Base-by-base conservation (phyloP, 1,140 invertebrate genomes). In the Oedothorax gibbosus region DNA sequence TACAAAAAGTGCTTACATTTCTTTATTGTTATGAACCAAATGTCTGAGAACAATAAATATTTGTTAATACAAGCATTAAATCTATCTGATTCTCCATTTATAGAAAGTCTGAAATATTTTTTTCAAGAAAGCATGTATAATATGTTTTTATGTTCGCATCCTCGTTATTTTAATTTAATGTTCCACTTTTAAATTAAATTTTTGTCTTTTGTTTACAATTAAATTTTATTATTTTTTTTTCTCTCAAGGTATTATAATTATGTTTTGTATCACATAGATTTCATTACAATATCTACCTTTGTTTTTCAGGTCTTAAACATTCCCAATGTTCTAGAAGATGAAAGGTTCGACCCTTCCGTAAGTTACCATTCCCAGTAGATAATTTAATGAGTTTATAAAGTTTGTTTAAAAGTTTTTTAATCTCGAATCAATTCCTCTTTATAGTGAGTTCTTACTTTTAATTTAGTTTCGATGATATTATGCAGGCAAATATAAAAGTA, bases 321-420 rank as follows among this genome's bases (percentile, higher is more conserved):
- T 87, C 91, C 93, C 35, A 95, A 98, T 90, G 97, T 97, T 14
- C 98, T 99, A 88, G 93, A 94, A 80, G 98, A 99, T 89, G 91
- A 94, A 50, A 93, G 96, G 84, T 99, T 99, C 91, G 98, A 99
- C 91, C 92, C 94, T 11, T 93, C 92, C 9, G 88, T 89, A 71
- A 87, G 87, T 87, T 20, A 54, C 14, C 60, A 35, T 1, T 35
- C 5, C 1, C 35, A 35, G n/a, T n/a, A n/a, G n/a, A n/a, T n/a
- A n/a, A n/a, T n/a, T n/a, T n/a, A n/a, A n/a, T n/a, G 1, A 35
- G 35, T 35, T 35, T 35, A 35, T 35, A 35, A 35, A 35, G 35
- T 35, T 35, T 35, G 5, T 35, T 35, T 1, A 35, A 35, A 35
- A 5, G 1, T 35, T 35, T 35, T 35, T 35, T 35, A 35, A 35